Conservation (phyloP, 1,140 invertebrate genomes). For the Drosophila nigromelanica region DNA sequence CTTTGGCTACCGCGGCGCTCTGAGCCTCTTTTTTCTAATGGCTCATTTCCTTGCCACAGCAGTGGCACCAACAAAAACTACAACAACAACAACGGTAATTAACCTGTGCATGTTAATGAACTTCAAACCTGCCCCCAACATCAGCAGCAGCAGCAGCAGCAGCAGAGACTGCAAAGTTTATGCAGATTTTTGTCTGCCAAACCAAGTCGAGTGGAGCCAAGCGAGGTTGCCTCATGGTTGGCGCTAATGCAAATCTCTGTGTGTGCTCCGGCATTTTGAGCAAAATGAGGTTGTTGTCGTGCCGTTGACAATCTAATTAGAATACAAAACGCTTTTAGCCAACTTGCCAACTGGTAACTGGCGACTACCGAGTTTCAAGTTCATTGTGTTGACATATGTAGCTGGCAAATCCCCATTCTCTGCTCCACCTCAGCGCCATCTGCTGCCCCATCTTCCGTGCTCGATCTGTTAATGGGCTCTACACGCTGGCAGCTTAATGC, state of each 20-base stretch:
- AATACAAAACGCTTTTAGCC: constrained; percentile 78
- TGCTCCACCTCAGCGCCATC: not conserved
- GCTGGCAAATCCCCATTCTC: constrained; percentile 27
- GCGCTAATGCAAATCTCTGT: constrained; percentile 77
- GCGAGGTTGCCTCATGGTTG: constrained; percentile 43
- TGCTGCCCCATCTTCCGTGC: not conserved
- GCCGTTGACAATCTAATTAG: constrained; percentile 82
- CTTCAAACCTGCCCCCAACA: constrained; percentile 65
- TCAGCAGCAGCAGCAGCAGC: not conserved
- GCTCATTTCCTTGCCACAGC: constrained; percentile 72
- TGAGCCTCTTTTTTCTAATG: constrained; percentile 68
- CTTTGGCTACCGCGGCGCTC: constrained; percentile 71
- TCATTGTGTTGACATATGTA: constrained; percentile 81
- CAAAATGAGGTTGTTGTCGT: constrained; percentile 82
- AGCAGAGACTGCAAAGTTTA: constrained; percentile 51
- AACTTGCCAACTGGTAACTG: constrained; percentile 15
- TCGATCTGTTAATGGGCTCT: constrained; percentile 36
- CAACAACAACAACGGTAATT: constrained; percentile 75
- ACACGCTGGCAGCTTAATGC: constrained; percentile 30
- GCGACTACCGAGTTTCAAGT: constrained; percentile 64
- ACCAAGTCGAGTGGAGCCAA: constrained; percentile 9
- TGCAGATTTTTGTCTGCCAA: constrained; percentile 77
- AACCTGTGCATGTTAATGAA: constrained; percentile 83
- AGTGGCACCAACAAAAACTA: not conserved
- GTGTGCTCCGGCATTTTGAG: constrained; percentile 69